Percentiles rank a stretch among this genome's conserved stretches.
phyloP scores from a whole-genome alignment of 1,140 invertebrate species.

The Oncopeltus fasciatus region DNA sequence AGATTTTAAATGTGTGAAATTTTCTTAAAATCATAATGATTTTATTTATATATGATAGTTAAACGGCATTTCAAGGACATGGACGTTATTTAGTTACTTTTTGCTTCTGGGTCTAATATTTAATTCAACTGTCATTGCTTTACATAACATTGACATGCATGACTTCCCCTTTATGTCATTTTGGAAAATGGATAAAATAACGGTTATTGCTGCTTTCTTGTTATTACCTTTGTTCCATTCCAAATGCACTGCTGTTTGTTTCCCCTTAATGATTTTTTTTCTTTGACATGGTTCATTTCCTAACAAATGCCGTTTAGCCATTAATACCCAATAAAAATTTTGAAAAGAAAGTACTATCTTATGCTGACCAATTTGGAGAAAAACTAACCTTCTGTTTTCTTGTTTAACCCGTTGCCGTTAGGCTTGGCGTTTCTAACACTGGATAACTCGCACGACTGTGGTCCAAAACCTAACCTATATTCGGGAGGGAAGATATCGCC shows the following conservation, averaged over 20 bases:
- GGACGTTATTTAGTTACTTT: not conserved
- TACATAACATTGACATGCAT: constrained; percentile 1
- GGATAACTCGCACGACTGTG: constrained; percentile 17
- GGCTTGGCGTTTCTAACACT: constrained; percentile 16
- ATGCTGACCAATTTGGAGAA: constrained; percentile 7
- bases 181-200: not conserved
- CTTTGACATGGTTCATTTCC: not conserved
- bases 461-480: constrained; percentile 14
- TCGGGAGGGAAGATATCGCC: constrained; percentile 12
- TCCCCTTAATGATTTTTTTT: not conserved
- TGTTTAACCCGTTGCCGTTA: constrained; percentile 13
- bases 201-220: not conserved
- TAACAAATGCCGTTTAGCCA: not conserved
- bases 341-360: not conserved
- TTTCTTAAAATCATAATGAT: not conserved
- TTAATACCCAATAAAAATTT: no score
- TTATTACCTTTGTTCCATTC: not conserved
- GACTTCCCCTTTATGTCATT: not conserved
- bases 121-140: not conserved
- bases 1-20: not conserved
- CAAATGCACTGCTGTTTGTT: not conserved
- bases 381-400: constrained; percentile 18
- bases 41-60: not conserved
- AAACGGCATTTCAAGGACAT: constrained; percentile 2
- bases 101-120: not conserved